Evolutionary conservation across 2,113 vertebrate genomes (phyloP), one percentile per base, ranked within the genome.

Genomic region (Bucco capensis): DNA sequence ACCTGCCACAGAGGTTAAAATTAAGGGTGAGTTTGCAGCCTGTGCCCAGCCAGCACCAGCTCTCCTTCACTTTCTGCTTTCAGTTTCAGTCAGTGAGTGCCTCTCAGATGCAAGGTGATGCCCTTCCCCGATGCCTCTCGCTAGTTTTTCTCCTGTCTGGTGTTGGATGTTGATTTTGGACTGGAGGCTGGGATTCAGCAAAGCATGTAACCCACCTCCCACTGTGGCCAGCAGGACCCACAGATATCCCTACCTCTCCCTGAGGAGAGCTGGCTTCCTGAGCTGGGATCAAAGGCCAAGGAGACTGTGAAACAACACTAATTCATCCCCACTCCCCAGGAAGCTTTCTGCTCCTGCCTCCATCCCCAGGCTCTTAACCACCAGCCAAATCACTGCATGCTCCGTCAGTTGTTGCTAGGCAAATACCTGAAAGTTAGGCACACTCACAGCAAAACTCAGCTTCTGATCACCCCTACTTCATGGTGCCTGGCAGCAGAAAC

Each of bases 1-100:
- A 15, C 22, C 31, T 57, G 56, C 76, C 23, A 6, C 15, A 24
- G 61, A 67, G 21, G 25, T 72, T 82, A 58, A 65, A 19, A 33
- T 58, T 35, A 27, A 0, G 0, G 28, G 35, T 33, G 38, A 33
- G 28, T 56, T 51, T 76, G 53, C 24, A 56, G 31, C 0, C 0
- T 46, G 66, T 70, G 53, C 56, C 69, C 49, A 58, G 37, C 11
- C 12, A 66, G 54, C 71, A 78, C 4, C 82, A 33, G 37, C 4
- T 2, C 23, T 65, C 62, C 62, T 62, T 54, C 42, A 67, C 12
- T 71, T 89, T 91, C 86, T 91, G 66, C 84, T 95, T 96, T 95
- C 70, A 53, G 79, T 93, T 95, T 96, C 83, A 58, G 37, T 31
- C 89, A 64, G 84, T 33, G 28, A 96, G 90, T 0, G 2, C 19